These are phyloP conservation scores for Tachina lurida DNA, from an alignment of 2,888 invertebrate genomes.

Conservation along the genomic window DNA sequence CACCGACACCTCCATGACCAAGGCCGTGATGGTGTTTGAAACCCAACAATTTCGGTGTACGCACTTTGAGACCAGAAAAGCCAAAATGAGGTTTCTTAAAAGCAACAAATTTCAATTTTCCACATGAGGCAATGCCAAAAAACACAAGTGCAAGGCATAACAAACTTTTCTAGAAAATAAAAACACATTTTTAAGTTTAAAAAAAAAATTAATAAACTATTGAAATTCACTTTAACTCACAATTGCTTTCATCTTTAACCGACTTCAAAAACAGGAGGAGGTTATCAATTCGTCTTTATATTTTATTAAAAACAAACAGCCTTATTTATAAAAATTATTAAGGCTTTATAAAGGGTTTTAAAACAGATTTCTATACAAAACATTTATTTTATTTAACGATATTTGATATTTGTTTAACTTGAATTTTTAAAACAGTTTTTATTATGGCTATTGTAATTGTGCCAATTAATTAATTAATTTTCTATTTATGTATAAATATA, in stretches of 20 bases:
- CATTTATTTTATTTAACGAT: neutral
- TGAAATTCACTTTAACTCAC: slow-evolving; percentile 59
- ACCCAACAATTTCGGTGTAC: slow-evolving; percentile 77
- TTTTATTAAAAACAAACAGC: no score
- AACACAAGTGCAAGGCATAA: slow-evolving; percentile 55
- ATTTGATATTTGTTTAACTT: neutral
- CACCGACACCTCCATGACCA: slow-evolving; percentile 62
- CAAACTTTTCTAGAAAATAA: slow-evolving; percentile 51
- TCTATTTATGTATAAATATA: neutral
- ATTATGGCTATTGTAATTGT: neutral
- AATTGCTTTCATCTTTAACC: slow-evolving; percentile 65
- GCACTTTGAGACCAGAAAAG: slow-evolving; percentile 76
- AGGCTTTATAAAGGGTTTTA: no score
- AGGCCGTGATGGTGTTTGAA: slow-evolving; percentile 74
- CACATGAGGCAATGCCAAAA: slow-evolving; percentile 60
- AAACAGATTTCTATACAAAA: no score
- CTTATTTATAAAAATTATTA: no score
- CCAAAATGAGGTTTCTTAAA: slow-evolving; percentile 77
- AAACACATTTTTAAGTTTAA: neutral
- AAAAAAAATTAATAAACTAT: neutral
- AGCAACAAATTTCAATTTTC: slow-evolving; percentile 77
- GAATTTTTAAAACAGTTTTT: neutral
- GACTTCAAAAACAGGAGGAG: no score
- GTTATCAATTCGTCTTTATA: no score
- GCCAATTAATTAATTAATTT: neutral